Conservation (phyloP, 2,888 invertebrate species). For the Punctoribates punctum region DNA sequence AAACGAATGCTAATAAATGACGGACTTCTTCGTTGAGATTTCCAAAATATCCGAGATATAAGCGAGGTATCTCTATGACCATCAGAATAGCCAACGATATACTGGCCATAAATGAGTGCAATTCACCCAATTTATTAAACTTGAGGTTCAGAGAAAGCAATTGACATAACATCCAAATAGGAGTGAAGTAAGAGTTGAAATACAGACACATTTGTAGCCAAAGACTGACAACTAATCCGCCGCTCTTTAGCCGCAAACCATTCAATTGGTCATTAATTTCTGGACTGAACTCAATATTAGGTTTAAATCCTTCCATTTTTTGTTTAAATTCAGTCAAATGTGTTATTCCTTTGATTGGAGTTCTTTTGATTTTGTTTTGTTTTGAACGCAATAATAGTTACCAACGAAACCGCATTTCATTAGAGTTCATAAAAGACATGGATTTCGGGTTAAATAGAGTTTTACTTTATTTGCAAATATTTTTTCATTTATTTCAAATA, state of each 20-base stretch:
- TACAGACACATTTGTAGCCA: conserved; percentile 4
- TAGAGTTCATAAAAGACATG: no score
- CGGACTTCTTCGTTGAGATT: background rate
- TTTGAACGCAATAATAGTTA: no score
- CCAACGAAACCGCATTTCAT: no score
- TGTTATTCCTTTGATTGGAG: no score
- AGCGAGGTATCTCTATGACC: conserved; percentile 8
- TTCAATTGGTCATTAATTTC: background rate
- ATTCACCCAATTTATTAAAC: background rate
- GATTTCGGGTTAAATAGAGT: no score
- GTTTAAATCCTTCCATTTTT: no score
- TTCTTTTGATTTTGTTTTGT: no score
- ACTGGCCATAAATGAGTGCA: background rate
- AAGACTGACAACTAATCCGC: background rate
- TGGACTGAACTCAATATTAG: background rate
- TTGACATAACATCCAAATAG: conserved; percentile 6
- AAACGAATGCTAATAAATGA: background rate
- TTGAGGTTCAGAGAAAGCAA: background rate
- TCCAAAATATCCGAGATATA: conserved; percentile 19
- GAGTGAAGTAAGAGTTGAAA: conserved; percentile 10
- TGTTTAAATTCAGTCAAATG: no score
- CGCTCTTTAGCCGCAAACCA: background rate
- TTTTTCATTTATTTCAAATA: no score
- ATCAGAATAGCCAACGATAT: background rate
- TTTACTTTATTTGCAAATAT: no score